Evolutionary conservation across 2,888 invertebrate species (phyloP).

Genomic region (Ctena decussata): DNA sequence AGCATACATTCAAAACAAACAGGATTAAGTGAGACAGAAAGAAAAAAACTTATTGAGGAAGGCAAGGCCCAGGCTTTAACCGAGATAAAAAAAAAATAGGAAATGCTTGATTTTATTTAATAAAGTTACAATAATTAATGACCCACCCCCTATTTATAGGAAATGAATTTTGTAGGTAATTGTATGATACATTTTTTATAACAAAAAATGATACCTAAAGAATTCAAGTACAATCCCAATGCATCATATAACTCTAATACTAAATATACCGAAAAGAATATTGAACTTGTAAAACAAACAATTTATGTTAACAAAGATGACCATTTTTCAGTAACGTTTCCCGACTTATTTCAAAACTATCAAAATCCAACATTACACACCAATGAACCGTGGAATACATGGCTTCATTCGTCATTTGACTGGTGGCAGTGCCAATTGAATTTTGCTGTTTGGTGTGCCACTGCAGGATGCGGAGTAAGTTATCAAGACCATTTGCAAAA

Average conservation of each 20-base stretch:
- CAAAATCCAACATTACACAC: conserved; percentile 24
- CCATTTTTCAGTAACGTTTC: not conserved
- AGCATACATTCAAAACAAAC: not conserved
- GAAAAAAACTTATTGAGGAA: conserved; percentile 1
- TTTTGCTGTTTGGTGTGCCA: conserved; percentile 24
- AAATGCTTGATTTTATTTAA: conserved; percentile 11
- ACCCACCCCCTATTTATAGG: conserved; percentile 5
- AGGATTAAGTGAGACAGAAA: not conserved
- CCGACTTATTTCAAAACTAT: conserved; percentile 13
- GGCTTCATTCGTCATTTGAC: conserved; percentile 24
- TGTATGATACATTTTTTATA: not conserved
- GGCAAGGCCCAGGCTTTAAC: not conserved
- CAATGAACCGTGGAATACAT: conserved; percentile 23
- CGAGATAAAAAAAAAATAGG: not conserved
- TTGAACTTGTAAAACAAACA: conserved; percentile 5
- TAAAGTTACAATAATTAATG: not conserved
- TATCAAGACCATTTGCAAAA: not conserved
- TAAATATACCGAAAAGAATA: conserved; percentile 14
- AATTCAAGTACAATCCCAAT: conserved; percentile 17
- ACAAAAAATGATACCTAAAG: conserved; percentile 20
- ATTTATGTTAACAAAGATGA: not conserved
- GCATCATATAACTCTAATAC: conserved; percentile 6
- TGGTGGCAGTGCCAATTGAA: conserved; percentile 24
- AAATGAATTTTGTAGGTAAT: not conserved
- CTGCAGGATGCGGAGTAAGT: conserved; percentile 15